Evolutionary conservation across 2,797 vertebrate genomes (phyloP).

Genomic region (Ispidina lecontei): DNA sequence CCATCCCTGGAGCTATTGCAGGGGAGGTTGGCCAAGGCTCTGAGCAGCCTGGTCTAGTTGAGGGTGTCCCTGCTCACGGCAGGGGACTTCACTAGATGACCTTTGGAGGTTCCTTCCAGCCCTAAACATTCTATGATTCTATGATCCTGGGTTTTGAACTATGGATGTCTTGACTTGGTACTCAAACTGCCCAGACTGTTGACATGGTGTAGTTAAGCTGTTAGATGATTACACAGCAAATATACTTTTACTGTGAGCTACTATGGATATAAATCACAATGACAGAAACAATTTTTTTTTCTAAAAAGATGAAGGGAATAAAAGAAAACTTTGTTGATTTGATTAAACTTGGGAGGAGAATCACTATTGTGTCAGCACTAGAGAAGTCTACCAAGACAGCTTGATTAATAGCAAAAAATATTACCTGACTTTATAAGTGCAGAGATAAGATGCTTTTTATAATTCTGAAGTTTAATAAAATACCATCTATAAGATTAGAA

Average conservation of each 20-base stretch:
- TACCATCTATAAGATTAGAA: neutral
- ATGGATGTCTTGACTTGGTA: neutral
- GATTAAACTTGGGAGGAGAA: neutral
- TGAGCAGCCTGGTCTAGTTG: no score
- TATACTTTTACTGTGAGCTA: neutral
- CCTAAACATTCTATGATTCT: no score
- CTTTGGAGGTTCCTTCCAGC: no score
- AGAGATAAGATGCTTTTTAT: neutral
- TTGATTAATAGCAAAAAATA: neutral
- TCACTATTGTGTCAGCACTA: neutral
- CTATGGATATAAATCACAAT: neutral
- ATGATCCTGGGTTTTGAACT: neutral
- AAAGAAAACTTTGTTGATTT: neutral
- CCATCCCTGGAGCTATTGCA: no score
- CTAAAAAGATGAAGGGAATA: neutral
- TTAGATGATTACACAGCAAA: neutral
- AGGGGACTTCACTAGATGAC: no score
- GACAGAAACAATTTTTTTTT: neutral
- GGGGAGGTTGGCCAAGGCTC: no score
- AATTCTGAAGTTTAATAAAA: neutral
- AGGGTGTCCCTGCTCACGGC: no score
- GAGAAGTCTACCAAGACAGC: neutral
- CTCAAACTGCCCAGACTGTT: neutral
- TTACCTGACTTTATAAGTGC: neutral
- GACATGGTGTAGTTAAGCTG: fast-evolving